These are phyloP conservation scores for Chymomyza caudatula DNA, from an alignment of 2,888 invertebrate species.

Conservation along the genomic window DNA sequence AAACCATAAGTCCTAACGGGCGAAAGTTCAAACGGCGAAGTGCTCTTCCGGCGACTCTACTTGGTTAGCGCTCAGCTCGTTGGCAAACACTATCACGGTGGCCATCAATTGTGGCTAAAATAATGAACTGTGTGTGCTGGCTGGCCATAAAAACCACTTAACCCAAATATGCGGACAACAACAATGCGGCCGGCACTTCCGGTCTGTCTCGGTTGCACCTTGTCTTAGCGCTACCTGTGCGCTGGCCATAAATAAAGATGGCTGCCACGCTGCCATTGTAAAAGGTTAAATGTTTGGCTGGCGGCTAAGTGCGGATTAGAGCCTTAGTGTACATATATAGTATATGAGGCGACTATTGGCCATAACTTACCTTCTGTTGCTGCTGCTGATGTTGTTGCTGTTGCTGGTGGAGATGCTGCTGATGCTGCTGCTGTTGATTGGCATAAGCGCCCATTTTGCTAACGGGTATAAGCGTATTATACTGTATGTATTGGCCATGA, in stretches of 20 bases:
- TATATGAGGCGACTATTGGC: constrained; percentile 9
- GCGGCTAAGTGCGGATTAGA: constrained; percentile 63
- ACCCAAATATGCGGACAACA: constrained; percentile 47
- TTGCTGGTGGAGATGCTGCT: constrained; percentile 59
- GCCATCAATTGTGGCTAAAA: constrained; percentile 48
- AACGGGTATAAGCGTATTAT: constrained; percentile 77
- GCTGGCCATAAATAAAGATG: constrained; percentile 51
- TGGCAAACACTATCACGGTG: constrained; percentile 13
- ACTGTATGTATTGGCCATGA: constrained; percentile 76
- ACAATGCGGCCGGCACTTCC: background rate
- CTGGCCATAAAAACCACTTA: constrained; percentile 63
- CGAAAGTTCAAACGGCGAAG: background rate
- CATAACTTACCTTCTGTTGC: constrained; percentile 71
- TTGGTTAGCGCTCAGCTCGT: constrained; percentile 10
- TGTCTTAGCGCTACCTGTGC: background rate
- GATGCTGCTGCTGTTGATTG: constrained; percentile 69
- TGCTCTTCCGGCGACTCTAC: background rate
- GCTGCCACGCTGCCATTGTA: constrained; percentile 48
- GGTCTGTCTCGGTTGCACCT: background rate
- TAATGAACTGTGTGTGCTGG: constrained; percentile 49
- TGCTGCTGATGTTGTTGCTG: constrained; percentile 55
- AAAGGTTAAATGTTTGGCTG: constrained; percentile 66
- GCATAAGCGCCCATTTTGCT: constrained; percentile 76
- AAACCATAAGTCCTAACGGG: background rate
- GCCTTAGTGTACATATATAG: constrained; percentile 7